A percentile compares a stretch with the other conserved stretches of the same genome.
Evolutionary conservation across 2,113 vertebrate species (phyloP).

Genomic region (Peromyscus californicus): DNA sequence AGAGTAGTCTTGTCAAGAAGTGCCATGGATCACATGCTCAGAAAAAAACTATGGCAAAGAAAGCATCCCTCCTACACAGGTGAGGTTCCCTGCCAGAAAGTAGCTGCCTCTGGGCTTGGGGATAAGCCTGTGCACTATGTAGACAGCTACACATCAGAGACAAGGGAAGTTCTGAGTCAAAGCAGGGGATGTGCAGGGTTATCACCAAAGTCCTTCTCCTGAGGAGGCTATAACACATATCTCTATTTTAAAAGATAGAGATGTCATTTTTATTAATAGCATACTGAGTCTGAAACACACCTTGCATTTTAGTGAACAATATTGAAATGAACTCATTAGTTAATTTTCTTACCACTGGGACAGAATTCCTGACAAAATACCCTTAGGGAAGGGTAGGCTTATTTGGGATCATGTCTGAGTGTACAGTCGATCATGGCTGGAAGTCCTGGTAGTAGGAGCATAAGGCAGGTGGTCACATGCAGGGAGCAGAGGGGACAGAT

Average conservation of each 20-base stretch:
- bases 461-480: neutral
- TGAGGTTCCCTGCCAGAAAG: neutral
- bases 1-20: neutral
- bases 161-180: neutral
- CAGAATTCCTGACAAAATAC: neutral
- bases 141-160: no score
- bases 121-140: fast-evolving
- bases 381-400: neutral
- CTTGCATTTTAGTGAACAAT: neutral
- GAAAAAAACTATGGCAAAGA: neutral
- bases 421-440: neutral
- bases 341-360: neutral
- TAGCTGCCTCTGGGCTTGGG: neutral
- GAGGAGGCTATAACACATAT: neutral
- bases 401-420: no score
- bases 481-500: neutral
- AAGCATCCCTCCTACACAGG: no score
- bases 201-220: neutral
- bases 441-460: neutral
- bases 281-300: neutral
- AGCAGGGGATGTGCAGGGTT: neutral
- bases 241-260: neutral
- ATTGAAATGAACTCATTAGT: neutral
- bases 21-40: neutral
- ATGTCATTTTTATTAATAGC: neutral